Percentiles rank a stretch among this genome's conserved stretches.
phyloP scores from a whole-genome alignment of 1,140 invertebrate genomes.

The Drosophila varians region DNA sequence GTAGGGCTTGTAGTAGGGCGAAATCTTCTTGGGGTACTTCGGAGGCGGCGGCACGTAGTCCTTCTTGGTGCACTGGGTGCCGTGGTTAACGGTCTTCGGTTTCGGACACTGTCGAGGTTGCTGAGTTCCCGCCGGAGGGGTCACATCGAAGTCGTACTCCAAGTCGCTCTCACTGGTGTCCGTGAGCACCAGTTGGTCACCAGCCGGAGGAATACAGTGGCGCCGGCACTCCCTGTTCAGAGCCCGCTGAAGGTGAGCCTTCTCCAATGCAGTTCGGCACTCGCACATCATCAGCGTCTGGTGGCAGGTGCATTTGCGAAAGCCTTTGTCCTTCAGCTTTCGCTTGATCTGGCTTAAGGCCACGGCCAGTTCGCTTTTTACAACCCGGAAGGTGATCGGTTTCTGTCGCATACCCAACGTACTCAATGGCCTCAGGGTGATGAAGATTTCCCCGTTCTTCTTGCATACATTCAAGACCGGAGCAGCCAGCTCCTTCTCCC shows the following conservation, averaged over 20 bases:
- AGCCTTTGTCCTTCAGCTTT: constrained; percentile 62
- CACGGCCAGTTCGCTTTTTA: constrained; percentile 55
- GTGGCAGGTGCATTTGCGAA: constrained; percentile 70
- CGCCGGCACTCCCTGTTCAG: constrained; percentile 57
- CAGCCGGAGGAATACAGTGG: constrained; percentile 35
- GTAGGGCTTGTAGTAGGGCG: constrained; percentile 34
- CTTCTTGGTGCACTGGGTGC: constrained; percentile 59
- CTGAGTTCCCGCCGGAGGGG: constrained; percentile 54
- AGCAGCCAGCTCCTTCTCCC: constrained; percentile 6
- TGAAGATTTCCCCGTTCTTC: constrained; percentile 64
- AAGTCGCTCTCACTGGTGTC: constrained; percentile 78
- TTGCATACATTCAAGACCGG: constrained; percentile 69
- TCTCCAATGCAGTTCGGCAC: constrained; percentile 60
- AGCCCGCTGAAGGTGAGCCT: constrained; percentile 39
- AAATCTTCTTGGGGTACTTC: constrained; percentile 29
- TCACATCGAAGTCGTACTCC: constrained; percentile 74
- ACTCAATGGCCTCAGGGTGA: constrained; percentile 54
- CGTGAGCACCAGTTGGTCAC: constrained; percentile 50
- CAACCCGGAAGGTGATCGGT: constrained; percentile 70
- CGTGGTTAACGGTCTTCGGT: constrained; percentile 19
- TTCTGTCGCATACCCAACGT: constrained; percentile 26
- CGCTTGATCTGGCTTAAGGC: constrained; percentile 57
- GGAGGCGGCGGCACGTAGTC: constrained; percentile 23
- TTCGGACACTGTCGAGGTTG: constrained; percentile 7
- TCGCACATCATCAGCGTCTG: constrained; percentile 59